These are phyloP conservation scores for Silurus aristotelis DNA, from an alignment of 2,797 vertebrate species.

Conservation along the genomic window DNA sequence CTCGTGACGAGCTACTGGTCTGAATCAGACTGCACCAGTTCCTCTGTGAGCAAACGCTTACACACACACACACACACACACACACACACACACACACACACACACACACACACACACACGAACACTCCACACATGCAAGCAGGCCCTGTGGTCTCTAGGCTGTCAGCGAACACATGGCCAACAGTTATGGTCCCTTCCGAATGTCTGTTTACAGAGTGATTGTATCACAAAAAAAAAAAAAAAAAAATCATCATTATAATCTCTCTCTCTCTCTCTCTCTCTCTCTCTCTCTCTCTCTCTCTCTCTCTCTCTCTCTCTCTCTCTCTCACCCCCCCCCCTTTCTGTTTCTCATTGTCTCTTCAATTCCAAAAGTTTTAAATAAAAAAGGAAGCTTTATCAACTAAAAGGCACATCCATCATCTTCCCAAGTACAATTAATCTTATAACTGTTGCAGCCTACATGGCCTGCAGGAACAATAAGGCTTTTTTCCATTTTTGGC, in stretches of 20 bases:
- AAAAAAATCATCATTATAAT: slow-evolving; percentile 13
- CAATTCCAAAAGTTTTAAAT: slow-evolving; percentile 25
- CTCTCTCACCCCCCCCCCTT: not conserved
- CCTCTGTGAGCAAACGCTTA: slow-evolving; percentile 41
- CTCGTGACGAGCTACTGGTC: slow-evolving; percentile 62
- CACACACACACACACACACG: slow-evolving; percentile 29
- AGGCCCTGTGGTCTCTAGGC: slow-evolving; percentile 44
- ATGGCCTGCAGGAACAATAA: slow-evolving; percentile 44
- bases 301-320: not conserved
- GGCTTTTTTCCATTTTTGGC: slow-evolving; percentile 24
- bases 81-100: slow-evolving; percentile 21
- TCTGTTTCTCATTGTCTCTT: not conserved
- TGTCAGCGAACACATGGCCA: slow-evolving; percentile 44
- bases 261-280: not conserved
- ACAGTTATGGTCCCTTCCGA: slow-evolving; percentile 48
- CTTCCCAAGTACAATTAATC: not conserved
- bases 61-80: slow-evolving; percentile 13
- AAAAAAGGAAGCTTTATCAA: slow-evolving; percentile 5
- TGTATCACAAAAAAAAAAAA: slow-evolving; percentile 31
- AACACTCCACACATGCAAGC: slow-evolving; percentile 18
- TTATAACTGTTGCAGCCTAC: slow-evolving; percentile 24
- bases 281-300: not conserved
- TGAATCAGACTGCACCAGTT: slow-evolving; percentile 63
- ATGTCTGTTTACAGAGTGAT: slow-evolving; percentile 35
- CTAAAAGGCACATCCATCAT: slow-evolving; percentile 18